These are phyloP conservation scores for Melieria picta DNA, from an alignment of 2,888 invertebrate genomes.

Conservation along the genomic window DNA sequence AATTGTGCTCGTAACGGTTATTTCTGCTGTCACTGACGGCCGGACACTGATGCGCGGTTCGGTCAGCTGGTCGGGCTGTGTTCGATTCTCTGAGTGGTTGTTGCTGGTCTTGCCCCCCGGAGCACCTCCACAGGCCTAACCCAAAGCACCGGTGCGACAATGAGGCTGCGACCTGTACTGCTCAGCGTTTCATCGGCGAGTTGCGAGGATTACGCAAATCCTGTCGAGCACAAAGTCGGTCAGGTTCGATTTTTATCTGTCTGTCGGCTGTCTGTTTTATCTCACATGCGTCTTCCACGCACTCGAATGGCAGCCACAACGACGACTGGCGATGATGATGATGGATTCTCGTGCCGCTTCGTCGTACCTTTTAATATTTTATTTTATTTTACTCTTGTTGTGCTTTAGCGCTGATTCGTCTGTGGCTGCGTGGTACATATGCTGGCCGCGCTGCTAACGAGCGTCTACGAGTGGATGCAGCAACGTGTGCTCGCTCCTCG, in stretches of 20 bases:
- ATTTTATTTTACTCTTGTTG: slow-evolving; percentile 1
- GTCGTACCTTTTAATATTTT: slow-evolving; percentile 18
- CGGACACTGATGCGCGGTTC: background rate
- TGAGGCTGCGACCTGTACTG: no score
- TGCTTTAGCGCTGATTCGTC: slow-evolving; percentile 8
- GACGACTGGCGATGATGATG: slow-evolving; percentile 6
- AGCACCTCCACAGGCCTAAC: slow-evolving; percentile 67
- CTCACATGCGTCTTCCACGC: slow-evolving; percentile 11
- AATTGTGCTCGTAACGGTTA: background rate
- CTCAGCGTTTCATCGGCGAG: no score
- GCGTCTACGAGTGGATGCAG: background rate
- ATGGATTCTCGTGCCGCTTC: slow-evolving; percentile 23
- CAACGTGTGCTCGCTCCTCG: slow-evolving; percentile 18
- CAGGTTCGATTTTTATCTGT: slow-evolving; percentile 6
- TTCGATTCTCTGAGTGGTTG: slow-evolving; percentile 10
- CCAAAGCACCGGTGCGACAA: slow-evolving; percentile 42
- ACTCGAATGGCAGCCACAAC: slow-evolving; percentile 23
- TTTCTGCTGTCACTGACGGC: background rate
- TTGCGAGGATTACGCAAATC: no score
- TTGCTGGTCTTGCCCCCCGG: slow-evolving; percentile 55
- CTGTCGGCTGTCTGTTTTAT: slow-evolving; percentile 12
- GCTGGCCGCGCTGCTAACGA: background rate
- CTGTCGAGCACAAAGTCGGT: background rate
- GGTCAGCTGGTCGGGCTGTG: slow-evolving; percentile 24
- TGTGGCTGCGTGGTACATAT: no score